These are phyloP conservation scores for Cantharis nigra DNA, from an alignment of 2,888 invertebrate genomes.

Conservation along the genomic window DNA sequence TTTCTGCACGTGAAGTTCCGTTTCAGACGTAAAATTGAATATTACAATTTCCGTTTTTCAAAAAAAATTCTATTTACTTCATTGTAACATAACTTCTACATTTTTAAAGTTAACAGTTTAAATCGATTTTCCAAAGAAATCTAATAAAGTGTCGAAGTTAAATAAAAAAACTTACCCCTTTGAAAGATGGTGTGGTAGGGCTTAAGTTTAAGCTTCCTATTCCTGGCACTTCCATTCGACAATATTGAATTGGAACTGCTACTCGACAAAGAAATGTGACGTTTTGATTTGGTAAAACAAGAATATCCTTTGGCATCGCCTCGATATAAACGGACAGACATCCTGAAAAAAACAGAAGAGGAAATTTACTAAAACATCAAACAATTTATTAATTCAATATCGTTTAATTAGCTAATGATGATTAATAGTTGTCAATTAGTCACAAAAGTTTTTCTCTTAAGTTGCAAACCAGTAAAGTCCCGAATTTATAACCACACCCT, in stretches of 20 bases:
- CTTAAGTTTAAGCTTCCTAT: conserved; percentile 57
- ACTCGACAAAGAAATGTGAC: conserved; percentile 65
- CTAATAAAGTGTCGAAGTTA: conserved; percentile 2
- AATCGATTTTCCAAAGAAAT: background rate
- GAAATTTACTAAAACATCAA: background rate
- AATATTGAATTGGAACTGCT: conserved; percentile 62
- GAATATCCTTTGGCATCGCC: conserved; percentile 59
- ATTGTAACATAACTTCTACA: background rate
- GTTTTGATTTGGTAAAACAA: conserved; percentile 62
- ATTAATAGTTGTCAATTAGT: background rate
- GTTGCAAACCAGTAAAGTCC: background rate
- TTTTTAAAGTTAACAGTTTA: background rate
- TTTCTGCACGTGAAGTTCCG: background rate
- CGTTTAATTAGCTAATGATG: background rate
- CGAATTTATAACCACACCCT: background rate
- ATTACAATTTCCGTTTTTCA: background rate
- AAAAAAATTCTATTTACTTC: background rate
- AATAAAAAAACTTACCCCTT: conserved; percentile 51
- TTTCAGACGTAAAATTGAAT: background rate
- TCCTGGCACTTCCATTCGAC: conserved; percentile 62
- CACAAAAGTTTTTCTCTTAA: background rate
- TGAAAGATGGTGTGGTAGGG: conserved; percentile 43
- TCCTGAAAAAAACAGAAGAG: conserved; percentile 38
- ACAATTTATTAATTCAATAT: background rate
- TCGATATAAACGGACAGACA: conserved; percentile 53